Evolutionary conservation across 92 coral and sea anemone genomes (phyloP).

Genomic region (Montipora capitata): DNA sequence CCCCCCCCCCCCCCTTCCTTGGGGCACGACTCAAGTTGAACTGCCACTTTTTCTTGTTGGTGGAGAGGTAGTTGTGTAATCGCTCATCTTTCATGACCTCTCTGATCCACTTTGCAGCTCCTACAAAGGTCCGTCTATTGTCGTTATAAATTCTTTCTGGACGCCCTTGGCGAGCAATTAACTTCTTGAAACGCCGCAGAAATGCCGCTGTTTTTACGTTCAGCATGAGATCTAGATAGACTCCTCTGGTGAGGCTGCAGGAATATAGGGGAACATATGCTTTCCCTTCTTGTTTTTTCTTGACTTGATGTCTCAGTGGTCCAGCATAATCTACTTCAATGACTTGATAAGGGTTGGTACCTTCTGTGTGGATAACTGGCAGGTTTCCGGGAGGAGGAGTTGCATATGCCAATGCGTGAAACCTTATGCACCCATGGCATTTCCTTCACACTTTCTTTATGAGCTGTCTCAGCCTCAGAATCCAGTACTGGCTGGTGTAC

Average conservation of each 20-base stretch:
- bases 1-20: slow-evolving; percentile 5
- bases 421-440: slow-evolving; percentile 24
- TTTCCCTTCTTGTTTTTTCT: background rate
- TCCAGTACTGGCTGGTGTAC: slow-evolving; percentile 9
- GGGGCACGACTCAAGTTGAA: slow-evolving; percentile 26
- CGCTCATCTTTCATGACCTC: slow-evolving; percentile 12
- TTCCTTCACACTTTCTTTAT: background rate
- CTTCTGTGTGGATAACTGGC: background rate
- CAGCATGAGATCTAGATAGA: slow-evolving; percentile 8
- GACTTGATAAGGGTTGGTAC: slow-evolving; percentile 20
- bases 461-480: slow-evolving; percentile 44
- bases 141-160: slow-evolving; percentile 7
- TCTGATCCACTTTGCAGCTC: slow-evolving; percentile 28
- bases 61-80: slow-evolving; percentile 41
- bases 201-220: slow-evolving; percentile 14
- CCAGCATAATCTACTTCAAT: background rate
- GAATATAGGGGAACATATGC: background rate
- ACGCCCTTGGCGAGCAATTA: slow-evolving; percentile 22
- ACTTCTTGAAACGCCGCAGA: slow-evolving; percentile 15
- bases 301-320: background rate
- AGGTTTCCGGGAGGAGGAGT: slow-evolving; percentile 26
- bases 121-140: slow-evolving; percentile 15
- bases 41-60: slow-evolving; percentile 18
- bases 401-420: slow-evolving; percentile 1
- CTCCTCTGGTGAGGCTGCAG: slow-evolving; percentile 4